These are phyloP conservation scores for Drosophila emarginata DNA, from an alignment of 2,888 invertebrate species.

Conservation along the genomic window DNA sequence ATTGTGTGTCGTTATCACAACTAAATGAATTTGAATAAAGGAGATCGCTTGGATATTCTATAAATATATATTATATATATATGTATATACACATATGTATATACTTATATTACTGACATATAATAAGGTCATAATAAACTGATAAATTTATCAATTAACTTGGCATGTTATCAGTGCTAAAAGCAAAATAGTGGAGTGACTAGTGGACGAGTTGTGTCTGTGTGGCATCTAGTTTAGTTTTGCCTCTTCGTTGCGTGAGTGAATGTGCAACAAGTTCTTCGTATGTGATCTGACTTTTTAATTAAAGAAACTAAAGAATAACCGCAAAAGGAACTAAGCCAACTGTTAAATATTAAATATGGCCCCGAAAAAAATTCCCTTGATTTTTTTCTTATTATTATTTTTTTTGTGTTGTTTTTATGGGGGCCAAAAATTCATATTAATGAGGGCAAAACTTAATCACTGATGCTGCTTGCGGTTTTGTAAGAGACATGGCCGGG, in stretches of 20 bases:
- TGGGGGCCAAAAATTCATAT: conserved; percentile 27
- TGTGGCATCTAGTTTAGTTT: background rate
- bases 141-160: conserved; percentile 70
- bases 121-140: conserved; percentile 45
- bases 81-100: too few species aligned
- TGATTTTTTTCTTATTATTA: background rate
- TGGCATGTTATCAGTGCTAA: conserved; percentile 46
- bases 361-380: background rate
- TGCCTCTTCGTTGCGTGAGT: background rate
- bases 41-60: conserved; percentile 7
- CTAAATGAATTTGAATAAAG: conserved; percentile 14
- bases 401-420: conserved; percentile 24
- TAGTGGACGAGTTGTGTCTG: conserved; percentile 6
- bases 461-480: conserved; percentile 6
- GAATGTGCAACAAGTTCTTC: conserved; percentile 31
- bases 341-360: conserved; percentile 9
- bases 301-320: background rate
- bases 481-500: background rate
- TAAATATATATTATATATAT: background rate
- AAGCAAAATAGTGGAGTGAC: too few species aligned
- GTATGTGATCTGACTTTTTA: conserved; percentile 25
- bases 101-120: conserved; percentile 17
- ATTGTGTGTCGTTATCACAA: background rate
- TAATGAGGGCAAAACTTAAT: conserved; percentile 30
- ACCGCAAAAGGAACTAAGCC: background rate